Percentiles rank a stretch among this genome's conserved stretches.
These are phyloP conservation scores for Cephonodes hylas DNA, from an alignment of 2,888 invertebrate species.

Conservation along the genomic window DNA sequence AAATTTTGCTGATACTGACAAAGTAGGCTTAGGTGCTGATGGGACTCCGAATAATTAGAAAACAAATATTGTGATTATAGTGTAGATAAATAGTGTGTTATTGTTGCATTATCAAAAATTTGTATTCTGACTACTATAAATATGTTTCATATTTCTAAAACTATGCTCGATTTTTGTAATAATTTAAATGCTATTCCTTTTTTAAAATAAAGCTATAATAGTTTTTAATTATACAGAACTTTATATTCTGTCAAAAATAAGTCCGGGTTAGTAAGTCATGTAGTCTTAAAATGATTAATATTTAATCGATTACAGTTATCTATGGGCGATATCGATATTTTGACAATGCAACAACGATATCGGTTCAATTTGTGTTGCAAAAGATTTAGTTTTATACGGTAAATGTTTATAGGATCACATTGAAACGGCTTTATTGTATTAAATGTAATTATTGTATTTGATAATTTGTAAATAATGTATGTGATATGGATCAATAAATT, in stretches of 20 bases:
- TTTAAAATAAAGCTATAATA: too few species aligned
- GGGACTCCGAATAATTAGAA: background rate
- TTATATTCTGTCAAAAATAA: background rate
- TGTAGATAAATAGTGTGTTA: background rate
- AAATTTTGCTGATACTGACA: conserved; percentile 3
- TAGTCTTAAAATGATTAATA: background rate
- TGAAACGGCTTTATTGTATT: conserved; percentile 29
- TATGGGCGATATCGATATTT: background rate
- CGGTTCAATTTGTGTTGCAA: conserved; percentile 8
- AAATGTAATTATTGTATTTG: conserved; percentile 46
- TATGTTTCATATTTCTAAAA: background rate
- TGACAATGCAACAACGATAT: background rate
- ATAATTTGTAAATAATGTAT: conserved; percentile 74
- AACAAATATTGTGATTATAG: background rate
- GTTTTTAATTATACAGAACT: background rate
- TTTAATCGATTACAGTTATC: background rate
- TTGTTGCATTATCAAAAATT: background rate
- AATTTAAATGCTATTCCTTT: too few species aligned
- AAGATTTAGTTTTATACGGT: conserved; percentile 32
- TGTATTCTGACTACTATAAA: too few species aligned
- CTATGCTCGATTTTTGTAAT: too few species aligned
- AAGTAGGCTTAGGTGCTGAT: background rate
- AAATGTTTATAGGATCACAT: conserved; percentile 19
- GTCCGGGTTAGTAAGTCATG: too few species aligned
- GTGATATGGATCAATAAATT: conserved; percentile 68